Evolutionary conservation across 1,140 invertebrate species (phyloP), one percentile per base, ranked within the genome.

Genomic region (Hetaerina americana): DNA sequence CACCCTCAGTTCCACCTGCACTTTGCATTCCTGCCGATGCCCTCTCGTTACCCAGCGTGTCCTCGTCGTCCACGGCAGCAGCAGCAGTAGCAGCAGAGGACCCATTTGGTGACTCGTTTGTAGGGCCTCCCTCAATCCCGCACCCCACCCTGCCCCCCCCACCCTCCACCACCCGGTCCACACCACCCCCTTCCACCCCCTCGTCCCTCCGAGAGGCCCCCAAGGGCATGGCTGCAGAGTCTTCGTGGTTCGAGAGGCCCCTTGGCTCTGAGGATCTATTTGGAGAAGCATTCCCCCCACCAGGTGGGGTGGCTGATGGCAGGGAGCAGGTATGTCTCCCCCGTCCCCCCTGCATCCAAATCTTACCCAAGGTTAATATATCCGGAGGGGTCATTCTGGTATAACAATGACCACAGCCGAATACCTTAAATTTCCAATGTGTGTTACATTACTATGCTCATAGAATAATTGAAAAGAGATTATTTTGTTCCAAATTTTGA

Each of bases 101-200:
- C 82, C 90, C 90, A 0, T 92, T 92, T 77, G 90, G 89, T 12
- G 91, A 93, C 81, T 93, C 91, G 10, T 93, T 93, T 77, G 90
- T 88, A 71, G 72, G 74, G 5, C 81, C 83, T 57, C 79, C 81
- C 24, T 79, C 80, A 6, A 80, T 70, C 57, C 75, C 24, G 69
- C 75, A 66, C 76, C 77, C 68, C 81, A 81, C 80, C 77, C 83
- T 79, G 72, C 83, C 72, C 68, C 82, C 71, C 26, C 81, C 69
- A 74, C 80, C n/a, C 74, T 77, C 26, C 2, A 74, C 72, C 22
- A 73, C 73, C 15, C 69, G 68, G 6, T 49, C 68, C 26, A n/a
- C 25, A 70, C 31, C 66, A 72, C 72, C 15, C 27, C 71, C 26
- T 70, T 40, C 27, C 77, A 78, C 75, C 78, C 77, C 69, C 18